Conservation (phyloP, 2,888 invertebrate species). For the Trachelus troglodyta region DNA sequence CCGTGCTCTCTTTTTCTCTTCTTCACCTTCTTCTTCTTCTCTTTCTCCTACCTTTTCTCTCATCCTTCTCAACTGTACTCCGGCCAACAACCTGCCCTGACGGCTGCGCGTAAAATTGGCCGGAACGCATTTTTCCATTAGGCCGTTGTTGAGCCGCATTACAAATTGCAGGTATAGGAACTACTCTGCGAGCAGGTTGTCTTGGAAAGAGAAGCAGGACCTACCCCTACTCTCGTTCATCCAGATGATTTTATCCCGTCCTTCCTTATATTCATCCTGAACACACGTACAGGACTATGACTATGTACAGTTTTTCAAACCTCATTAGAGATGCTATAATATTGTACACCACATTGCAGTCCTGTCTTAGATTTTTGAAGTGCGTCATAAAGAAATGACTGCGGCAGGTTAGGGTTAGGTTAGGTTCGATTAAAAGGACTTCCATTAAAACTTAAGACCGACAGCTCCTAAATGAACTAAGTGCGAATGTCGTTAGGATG, state of each 20-base stretch:
- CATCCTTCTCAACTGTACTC: slow-evolving; percentile 4
- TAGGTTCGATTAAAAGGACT: background rate
- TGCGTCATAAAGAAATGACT: background rate
- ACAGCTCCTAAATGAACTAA: slow-evolving; percentile 28
- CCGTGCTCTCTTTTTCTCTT: slow-evolving; percentile 21
- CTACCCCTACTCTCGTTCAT: background rate
- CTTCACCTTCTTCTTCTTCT: background rate
- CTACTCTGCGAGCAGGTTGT: too few species aligned
- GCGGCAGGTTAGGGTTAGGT: too few species aligned
- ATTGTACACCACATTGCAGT: too few species aligned
- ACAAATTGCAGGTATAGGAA: slow-evolving; percentile 56
- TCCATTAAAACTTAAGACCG: slow-evolving; percentile 17
- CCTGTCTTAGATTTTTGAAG: too few species aligned
- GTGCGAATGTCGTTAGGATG: slow-evolving; percentile 36
- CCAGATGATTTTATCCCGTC: too few species aligned
- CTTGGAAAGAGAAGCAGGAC: background rate
- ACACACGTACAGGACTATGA: too few species aligned
- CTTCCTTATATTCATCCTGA: too few species aligned
- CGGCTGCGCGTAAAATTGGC: slow-evolving; percentile 55
- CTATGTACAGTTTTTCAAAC: too few species aligned
- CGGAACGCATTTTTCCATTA: slow-evolving; percentile 60
- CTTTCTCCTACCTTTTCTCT: background rate
- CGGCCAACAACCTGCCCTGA: slow-evolving; percentile 42
- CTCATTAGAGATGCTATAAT: too few species aligned
- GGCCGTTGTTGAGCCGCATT: slow-evolving; percentile 51